Evolutionary conservation across 2,888 invertebrate genomes (phyloP), one percentile per base, ranked within the genome.

Genomic region (Hydroisotoma schaefferi): DNA sequence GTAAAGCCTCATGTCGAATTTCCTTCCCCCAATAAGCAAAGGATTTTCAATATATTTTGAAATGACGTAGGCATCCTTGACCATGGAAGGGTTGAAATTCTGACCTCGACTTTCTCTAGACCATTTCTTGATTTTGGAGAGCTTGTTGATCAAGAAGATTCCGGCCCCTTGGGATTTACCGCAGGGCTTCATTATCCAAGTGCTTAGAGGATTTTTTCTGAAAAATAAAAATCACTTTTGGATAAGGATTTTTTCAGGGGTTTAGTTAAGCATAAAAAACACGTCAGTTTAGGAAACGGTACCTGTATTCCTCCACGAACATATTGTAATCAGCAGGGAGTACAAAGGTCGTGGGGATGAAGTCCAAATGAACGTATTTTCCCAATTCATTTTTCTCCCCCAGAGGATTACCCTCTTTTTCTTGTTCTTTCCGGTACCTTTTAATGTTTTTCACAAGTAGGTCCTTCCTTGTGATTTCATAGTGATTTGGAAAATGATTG

Each of bases 401-500:
- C 65, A 94, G 77, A 0, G 86, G 83, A 76, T 86, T 91, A 43
- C 92, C 90, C 75, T 94, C 94, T 70, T 91, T 85, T 76, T 95
- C 94, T 67, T 95, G 80, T 70, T 95, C 95, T 73, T 92, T 89
- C 55, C 94, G 82, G 76, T 95, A 97, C 27, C 94, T 80, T 76
- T 94, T 94, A 49, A 97, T 94, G 76, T 97, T 95, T 78, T 94
- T 94, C 51, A 97, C 94, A 69, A 99, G 81, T 57, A 97, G 81
- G 80, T 99, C 98, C 78, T 99, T 98, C 15, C 98, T 82, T 0
- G 94, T 94, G 55, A 97, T 79, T 76, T 97, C 95, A 75, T 93
- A 91, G 76, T 94, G 94, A 78, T 94, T 97, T 1, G 95, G 94
- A 76, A 94, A 97, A 77, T 97, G 95, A 79, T 94, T 95, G 67